These are phyloP conservation scores for Heliconius hortense DNA, from an alignment of 2,888 invertebrate genomes.

Conservation along the genomic window DNA sequence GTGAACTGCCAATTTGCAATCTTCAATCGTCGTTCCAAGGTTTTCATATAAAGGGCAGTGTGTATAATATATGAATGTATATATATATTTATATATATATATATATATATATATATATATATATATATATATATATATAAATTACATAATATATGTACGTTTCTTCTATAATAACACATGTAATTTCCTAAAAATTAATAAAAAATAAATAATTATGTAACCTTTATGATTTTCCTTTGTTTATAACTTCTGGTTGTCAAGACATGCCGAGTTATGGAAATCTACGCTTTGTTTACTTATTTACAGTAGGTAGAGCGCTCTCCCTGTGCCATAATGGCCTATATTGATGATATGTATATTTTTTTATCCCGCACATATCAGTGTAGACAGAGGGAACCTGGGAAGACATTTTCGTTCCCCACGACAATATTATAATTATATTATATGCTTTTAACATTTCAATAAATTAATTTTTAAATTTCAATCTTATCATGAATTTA, in stretches of 20 bases:
- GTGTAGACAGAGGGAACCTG: too few species aligned
- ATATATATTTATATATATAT: neutral
- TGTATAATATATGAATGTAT: neutral
- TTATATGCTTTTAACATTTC: neutral
- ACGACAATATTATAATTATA: neutral
- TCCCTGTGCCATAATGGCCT: too few species aligned
- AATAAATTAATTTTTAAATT: neutral
- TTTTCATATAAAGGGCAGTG: slow-evolving; percentile 41
- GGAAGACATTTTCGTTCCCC: too few species aligned
- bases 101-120: neutral
- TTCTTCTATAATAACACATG: neutral
- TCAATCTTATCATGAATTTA: neutral
- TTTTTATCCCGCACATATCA: too few species aligned
- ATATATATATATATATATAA: neutral
- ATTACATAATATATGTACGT: too few species aligned
- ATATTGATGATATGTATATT: too few species aligned
- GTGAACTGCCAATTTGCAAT: slow-evolving; percentile 68
- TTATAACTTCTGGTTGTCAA: neutral
- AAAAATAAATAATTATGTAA: neutral
- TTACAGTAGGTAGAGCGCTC: too few species aligned
- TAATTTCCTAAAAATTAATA: neutral
- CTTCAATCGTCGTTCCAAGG: slow-evolving; percentile 57
- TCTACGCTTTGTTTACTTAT: too few species aligned
- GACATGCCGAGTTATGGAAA: too few species aligned
- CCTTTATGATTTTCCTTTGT: neutral